Base-by-base conservation (phyloP, 2,888 invertebrate species). In the Callinectes sapidus region DNA sequence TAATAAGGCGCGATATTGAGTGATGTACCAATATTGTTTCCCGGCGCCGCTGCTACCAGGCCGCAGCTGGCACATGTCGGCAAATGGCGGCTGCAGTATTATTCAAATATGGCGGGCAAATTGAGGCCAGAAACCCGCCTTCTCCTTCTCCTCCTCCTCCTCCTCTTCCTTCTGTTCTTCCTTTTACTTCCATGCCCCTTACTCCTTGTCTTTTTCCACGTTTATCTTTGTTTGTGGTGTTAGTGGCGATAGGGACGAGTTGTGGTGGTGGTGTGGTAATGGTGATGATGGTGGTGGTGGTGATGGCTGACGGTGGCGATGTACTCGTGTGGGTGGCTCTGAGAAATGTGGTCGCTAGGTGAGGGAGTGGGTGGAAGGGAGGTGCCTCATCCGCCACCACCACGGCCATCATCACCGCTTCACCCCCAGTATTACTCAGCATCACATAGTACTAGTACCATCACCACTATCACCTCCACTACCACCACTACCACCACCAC, bases 71-170 rank as follows among this genome's bases (percentile, higher is more conserved):
- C 28, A 54, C 87, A 14, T 87, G 87, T 90, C 61, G 90, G 55
- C 92, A 92, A 92, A 92, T 92, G 92, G 92, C 85, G 42, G 90
- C 42, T 55, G 16, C 77, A 32, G 71, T 87, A 92, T 92, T 92
- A 92, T 92, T 92, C 92, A 92, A 92, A 92, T 92, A 92, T 90
- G 92, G 92, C 87, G 90, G 89, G 87, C 32, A 91, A 88, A 91
- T 91, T 77, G 87, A 42, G 88, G 71, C 35, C 54, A 91, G 81
- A 91, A 66, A 54, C 91, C 88, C 42, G 77, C 77, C 32, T 66
- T 39, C 77, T 55, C 28, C 85, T 90, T 0, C n/a, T 71, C 77
- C 32, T 54, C 48, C 54, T 90, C 35, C 54, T 48, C 90, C 42
- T 81, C n/a, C 32, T 90, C 35, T 28, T 48, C 90, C 42, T 81